A percentile compares a stretch with the other conserved stretches of the same genome.
phyloP scores from a whole-genome alignment of 1,140 invertebrate genomes.

The Tenebrio molitor region DNA sequence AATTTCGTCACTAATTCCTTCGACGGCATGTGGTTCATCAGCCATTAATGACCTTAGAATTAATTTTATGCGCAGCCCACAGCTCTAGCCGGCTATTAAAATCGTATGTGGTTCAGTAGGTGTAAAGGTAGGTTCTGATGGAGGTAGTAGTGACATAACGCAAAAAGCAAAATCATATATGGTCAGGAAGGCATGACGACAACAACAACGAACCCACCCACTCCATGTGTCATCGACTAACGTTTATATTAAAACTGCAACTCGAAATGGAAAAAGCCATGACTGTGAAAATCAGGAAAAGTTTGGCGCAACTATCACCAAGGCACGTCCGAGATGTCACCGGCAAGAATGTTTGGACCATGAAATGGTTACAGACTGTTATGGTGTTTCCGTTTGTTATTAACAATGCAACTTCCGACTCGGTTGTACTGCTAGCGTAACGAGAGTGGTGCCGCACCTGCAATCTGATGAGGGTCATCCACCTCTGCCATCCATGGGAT shows the following conservation, averaged over 20 bases:
- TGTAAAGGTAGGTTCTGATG: conserved; percentile 26
- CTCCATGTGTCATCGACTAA: conserved; percentile 3
- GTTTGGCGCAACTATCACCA: neutral
- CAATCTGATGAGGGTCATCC: conserved; percentile 31
- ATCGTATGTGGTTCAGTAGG: conserved; percentile 21
- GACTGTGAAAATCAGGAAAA: too few relatives aligned
- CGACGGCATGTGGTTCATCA: conserved; percentile 1
- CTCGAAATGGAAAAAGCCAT: neutral
- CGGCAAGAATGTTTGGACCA: neutral
- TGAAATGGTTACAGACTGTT: conserved; percentile 6
- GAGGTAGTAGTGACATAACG: conserved; percentile 35
- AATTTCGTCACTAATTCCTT: conserved; percentile 1
- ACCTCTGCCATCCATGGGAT: conserved; percentile 13
- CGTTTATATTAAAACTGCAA: neutral
- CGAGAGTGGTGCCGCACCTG: conserved; percentile 34
- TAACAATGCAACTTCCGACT: conserved; percentile 35
- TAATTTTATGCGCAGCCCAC: conserved; percentile 18
- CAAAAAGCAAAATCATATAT: conserved; percentile 24
- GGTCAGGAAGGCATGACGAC: conserved; percentile 10
- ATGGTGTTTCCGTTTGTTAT: conserved; percentile 18
- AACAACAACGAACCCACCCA: conserved; percentile 10
- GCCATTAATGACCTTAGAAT: conserved; percentile 9
- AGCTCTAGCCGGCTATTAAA: neutral
- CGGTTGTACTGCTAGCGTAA: conserved; percentile 20
- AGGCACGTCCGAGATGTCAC: too few relatives aligned